Base-by-base conservation (phyloP, 2,888 invertebrate genomes). In the Trachelus troglodyta region DNA sequence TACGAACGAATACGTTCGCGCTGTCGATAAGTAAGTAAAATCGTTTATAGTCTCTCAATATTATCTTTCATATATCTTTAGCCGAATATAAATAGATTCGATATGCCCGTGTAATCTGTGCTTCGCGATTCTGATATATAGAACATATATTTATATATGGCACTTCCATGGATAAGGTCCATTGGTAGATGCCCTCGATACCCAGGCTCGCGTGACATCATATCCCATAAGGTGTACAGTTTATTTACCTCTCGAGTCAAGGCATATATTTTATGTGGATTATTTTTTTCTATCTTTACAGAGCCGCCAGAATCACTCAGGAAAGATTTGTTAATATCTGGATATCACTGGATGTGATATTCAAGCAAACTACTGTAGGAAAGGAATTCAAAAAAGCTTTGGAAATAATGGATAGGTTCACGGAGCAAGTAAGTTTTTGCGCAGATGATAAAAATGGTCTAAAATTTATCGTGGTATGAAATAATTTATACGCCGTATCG, bases 261-360 rank as follows among this genome's bases (percentile, higher is more conserved):
- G 1, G 37, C 37, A 37, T 37, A 37, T 37, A 37, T 37, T 37
- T 37, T 11, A 15, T 3, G 4, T 40, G 15, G 23, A 68, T 75
- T 33, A 23, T 73, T 69, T 76, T 71, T 71, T 71, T 68, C 56
- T 69, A 31, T 76, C 69, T 37, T 80, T 85, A 12, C 79, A 92
- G 92, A 77, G 80, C 92, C 31, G 89, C 91, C 9, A 83, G 89
- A 56, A 90, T 92, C 11, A 85, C 89, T 23, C 92, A 92, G 75
- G 85, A 84, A 75, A 85, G 92, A 71, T 92, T 92, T 76, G 88
- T 91, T 3, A 90, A 90, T 40, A 93, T 94, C 0, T 94, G 94
- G 94, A 87, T 93, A 35, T 92, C 93, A 87, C 87, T 91, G 1
- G 92, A 93, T 74, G 86, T 92, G 4, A 85, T 94, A 11, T 94